Base-by-base conservation (phyloP, 1,140 invertebrate species). In the Euura lappo region DNA sequence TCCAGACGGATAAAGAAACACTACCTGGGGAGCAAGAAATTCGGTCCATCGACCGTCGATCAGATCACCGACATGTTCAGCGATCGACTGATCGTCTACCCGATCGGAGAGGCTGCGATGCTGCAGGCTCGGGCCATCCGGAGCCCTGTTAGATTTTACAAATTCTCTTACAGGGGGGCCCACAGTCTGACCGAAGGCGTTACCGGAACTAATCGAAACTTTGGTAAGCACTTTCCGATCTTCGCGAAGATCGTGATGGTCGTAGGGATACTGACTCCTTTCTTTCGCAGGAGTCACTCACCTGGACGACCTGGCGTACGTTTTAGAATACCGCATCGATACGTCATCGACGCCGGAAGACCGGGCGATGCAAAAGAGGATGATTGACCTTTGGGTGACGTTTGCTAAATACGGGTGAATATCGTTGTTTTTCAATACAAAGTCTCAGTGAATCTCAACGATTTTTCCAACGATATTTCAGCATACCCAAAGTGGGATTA, bases 101-200 rank as follows among this genome's bases (percentile, higher is more conserved):
- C 89, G 60, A 87, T 89, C 1, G 90, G 90, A 72, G 90, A 89
- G 76, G 83, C 90, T 69, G 90, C 90, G 0, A 85, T 86, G 75
- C 75, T 90, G 42, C 91, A 92, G 78, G 89, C 91, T 0, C 77
- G 79, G 65, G 80, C 80, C 13, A 88, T 88, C 44, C 82, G 87
- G 7, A 88, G 89, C 73, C 90, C 91, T 0, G 88, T 92, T 2
- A 91, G 90, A 83, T 86, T 89, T 80, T 92, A 93, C 77, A 81
- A 87, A 10, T 93, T 90, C 76, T 77, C 83, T 3, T 92, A 90
- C 74, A 86, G 87, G 51, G 90, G 87, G 3, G 77, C 81, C n/a
- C 71, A 85, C 13, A 92, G 91, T 78, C 79, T 91, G 3, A 89
- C 88, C n/a, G 81, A 90, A 47, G 0, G 74, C 7, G 82, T 90